Percentiles rank a stretch among this genome's conserved stretches.
These are phyloP conservation scores for Drosophila cyrtoloma DNA, from an alignment of 2,888 invertebrate species.

Conservation along the genomic window DNA sequence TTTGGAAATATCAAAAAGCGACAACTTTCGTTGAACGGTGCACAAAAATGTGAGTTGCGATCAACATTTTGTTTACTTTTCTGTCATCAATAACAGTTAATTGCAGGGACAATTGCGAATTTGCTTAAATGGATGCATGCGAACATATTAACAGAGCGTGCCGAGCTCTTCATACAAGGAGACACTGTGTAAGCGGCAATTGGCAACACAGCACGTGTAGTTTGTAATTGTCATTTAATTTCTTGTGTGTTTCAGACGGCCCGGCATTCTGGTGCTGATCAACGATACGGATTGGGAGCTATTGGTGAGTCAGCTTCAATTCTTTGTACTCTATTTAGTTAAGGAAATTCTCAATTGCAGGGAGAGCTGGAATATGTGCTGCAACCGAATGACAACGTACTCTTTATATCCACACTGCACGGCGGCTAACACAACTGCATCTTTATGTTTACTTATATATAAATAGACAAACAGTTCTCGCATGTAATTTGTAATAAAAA, in stretches of 20 bases:
- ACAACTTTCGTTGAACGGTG: constrained; percentile 88
- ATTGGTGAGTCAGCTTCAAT: constrained; percentile 85
- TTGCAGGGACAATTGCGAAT: constrained; percentile 89
- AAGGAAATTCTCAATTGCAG: constrained; percentile 56
- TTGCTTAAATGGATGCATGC: constrained; percentile 94
- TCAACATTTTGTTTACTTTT: constrained; percentile 67
- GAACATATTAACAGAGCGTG: constrained; percentile 93
- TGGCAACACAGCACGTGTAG: not conserved
- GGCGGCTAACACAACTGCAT: constrained; percentile 88
- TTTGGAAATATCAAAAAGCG: constrained; percentile 93
- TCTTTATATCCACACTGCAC: constrained; percentile 94
- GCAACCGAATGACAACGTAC: constrained; percentile 89
- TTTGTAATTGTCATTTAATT: not conserved
- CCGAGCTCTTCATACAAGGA: constrained; percentile 89
- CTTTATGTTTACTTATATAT: constrained; percentile 1
- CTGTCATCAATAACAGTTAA: not conserved
- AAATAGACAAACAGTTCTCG: constrained; percentile 4
- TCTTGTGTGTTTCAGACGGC: constrained; percentile 86
- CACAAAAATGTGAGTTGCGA: constrained; percentile 84
- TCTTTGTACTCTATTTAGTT: constrained; percentile 64
- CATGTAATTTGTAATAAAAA: constrained; percentile 11
- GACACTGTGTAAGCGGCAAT: constrained; percentile 82
- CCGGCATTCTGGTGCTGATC: constrained; percentile 96
- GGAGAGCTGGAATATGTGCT: constrained; percentile 91
- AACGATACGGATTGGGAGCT: constrained; percentile 99